Evolutionary conservation across 2,797 vertebrate species (phyloP), one percentile per base, ranked within the genome.

Genomic region (Microchirus variegatus): DNA sequence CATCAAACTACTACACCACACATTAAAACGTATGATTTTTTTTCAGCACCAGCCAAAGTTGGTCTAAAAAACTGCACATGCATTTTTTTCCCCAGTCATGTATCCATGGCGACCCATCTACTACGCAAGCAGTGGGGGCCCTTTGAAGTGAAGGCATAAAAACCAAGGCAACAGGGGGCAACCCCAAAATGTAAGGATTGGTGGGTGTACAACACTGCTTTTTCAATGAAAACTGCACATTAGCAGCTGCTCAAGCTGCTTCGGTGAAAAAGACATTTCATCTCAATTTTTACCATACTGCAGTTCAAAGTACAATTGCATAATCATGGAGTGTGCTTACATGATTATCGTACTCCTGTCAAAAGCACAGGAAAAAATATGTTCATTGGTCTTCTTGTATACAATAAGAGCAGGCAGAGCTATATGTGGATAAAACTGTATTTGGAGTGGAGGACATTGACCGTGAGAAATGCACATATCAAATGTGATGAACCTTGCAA

Each of bases 81-180:
- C 2, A 15, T 42, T 11, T 37, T 36, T 50, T 56, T 47, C 5
- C 5, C 5, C 18, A 60, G 14, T 52, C 47, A 16, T 7, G 31
- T 62, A 54, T 59, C 54, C 17, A 75, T 49, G 43, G 54, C 4
- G 31, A 76, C 54, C n/a, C 3, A 3, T 51, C 58, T 54, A 5
- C 2, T 18, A 44, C 36, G 57, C 19, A 31, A 51, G 26, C 22
- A 52, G 17, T 14, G 13, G 35, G 22, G 11, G 13, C 56, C 35
- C 35, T 53, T 42, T 59, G 51, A 46, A 37, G 37, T 43, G 47
- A 66, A 46, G 56, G 45, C 37, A 44, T 43, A 11, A 56, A 60
- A 53, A 44, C 40, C 4, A 15, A 60, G 59, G 26, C 47, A 41
- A 59, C 22, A 49, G 18, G 13, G 15, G 53, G 17, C 0, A 10